Evolutionary conservation across 2,797 vertebrate genomes (phyloP).

Genomic region (Cyprinodon diabolis): DNA sequence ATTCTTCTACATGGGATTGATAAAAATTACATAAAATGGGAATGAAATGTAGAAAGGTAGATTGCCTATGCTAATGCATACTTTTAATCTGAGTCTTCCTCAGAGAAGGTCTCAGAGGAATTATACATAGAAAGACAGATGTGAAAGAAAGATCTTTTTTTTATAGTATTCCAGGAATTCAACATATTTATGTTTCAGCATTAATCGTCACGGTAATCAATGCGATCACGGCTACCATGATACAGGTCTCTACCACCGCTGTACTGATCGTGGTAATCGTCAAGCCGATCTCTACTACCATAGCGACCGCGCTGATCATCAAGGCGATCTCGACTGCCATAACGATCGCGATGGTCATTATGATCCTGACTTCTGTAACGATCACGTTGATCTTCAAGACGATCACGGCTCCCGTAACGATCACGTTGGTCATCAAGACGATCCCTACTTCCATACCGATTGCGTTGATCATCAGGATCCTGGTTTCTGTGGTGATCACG

Average conservation of each 20-base stretch:
- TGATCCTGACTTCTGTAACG: conserved; percentile 1
- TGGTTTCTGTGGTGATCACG: conserved; percentile 2
- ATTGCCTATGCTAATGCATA: too few species aligned
- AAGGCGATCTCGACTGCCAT: conserved; percentile 7
- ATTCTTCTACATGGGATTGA: not conserved
- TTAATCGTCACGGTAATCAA: conserved; percentile 24
- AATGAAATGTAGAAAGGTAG: too few species aligned
- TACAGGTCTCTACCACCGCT: not conserved
- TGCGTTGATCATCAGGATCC: conserved; percentile 20
- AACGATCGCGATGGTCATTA: not conserved
- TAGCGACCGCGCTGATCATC: conserved; percentile 28
- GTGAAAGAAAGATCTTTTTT: not conserved
- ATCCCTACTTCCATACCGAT: not conserved
- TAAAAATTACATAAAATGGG: too few species aligned
- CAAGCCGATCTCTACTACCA: not conserved
- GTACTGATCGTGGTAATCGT: conserved; percentile 9
- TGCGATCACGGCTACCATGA: conserved; percentile 10
- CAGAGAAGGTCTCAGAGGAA: too few species aligned
- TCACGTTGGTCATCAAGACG: not conserved
- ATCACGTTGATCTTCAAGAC: not conserved
- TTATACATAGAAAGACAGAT: too few species aligned
- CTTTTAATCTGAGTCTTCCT: too few species aligned
- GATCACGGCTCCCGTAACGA: conserved; percentile 10
- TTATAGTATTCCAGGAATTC: conserved; percentile 25
- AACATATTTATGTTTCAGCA: not conserved